phyloP scores from a whole-genome alignment of 2,113 vertebrate genomes.

The Dasypus novemcinctus region DNA sequence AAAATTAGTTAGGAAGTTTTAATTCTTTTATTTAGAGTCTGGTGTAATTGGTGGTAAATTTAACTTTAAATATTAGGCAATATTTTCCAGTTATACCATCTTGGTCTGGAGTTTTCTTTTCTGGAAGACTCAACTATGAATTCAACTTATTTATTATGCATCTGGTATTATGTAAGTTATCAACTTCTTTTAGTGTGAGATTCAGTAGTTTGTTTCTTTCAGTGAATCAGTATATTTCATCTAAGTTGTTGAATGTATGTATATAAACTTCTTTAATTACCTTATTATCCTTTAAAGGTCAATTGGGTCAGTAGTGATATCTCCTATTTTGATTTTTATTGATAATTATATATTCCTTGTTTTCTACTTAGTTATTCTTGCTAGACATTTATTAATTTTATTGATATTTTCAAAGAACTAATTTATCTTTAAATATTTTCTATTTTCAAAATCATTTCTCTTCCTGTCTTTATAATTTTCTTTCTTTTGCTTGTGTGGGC shows the following conservation, averaged over 20 bases:
- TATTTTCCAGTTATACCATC: background rate
- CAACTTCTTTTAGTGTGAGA: background rate
- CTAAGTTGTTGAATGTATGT: background rate
- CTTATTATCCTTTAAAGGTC: background rate
- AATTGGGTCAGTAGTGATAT: background rate
- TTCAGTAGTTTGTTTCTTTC: background rate
- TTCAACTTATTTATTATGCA: background rate
- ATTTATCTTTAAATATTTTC: background rate
- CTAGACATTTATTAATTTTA: background rate
- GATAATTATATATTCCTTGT: background rate
- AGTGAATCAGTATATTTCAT: background rate
- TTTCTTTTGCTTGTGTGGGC: background rate
- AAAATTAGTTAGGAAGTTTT: background rate
- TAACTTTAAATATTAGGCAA: background rate
- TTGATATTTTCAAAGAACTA: background rate
- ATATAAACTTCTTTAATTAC: background rate
- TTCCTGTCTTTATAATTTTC: background rate
- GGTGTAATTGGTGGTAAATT: background rate
- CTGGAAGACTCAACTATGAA: background rate
- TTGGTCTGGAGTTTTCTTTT: background rate
- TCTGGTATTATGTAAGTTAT: background rate
- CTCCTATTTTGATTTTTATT: background rate
- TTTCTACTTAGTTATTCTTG: background rate
- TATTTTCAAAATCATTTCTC: background rate
- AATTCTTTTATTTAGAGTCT: background rate